Percentiles rank a stretch among this genome's conserved stretches.
phyloP scores from a whole-genome alignment of 2,113 vertebrate genomes.

The Gymnogyps californianus region DNA sequence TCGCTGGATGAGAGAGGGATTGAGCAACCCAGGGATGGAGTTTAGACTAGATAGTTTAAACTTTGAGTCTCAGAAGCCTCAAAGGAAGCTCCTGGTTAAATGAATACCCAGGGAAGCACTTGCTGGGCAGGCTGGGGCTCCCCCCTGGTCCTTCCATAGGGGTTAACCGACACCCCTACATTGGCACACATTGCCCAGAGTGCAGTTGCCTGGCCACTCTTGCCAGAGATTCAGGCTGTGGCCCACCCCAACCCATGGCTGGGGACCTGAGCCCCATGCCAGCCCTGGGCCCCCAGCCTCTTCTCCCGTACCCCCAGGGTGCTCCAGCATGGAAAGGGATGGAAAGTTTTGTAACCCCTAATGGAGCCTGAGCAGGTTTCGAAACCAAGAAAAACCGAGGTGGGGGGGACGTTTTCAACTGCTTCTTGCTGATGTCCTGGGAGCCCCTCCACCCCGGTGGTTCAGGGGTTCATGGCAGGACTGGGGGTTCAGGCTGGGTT shows the following conservation, averaged over 20 bases:
- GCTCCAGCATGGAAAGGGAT: not conserved
- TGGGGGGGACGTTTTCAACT: not conserved
- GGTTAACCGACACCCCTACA: not conserved
- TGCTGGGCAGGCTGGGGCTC: not conserved
- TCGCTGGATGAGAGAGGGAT: not conserved
- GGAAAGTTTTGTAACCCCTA: not conserved
- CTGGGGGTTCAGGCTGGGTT: not conserved
- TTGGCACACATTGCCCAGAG: no score
- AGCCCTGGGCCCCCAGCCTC: not conserved
- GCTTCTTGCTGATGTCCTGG: not conserved
- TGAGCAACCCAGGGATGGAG: not conserved
- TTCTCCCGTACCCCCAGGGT: not conserved
- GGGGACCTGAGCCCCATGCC: not conserved
- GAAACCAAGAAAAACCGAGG: not conserved
- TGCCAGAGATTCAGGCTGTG: not conserved
- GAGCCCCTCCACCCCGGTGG: not conserved
- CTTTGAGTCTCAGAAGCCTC: not conserved
- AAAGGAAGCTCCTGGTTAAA: not conserved
- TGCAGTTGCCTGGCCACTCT: fast-evolving
- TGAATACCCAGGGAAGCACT: not conserved
- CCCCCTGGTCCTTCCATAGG: not conserved
- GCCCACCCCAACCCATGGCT: not conserved
- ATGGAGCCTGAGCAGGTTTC: not conserved
- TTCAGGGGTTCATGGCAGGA: not conserved
- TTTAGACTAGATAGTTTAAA: not conserved